Evolutionary conservation across 2,888 invertebrate genomes (phyloP).

Genomic region (Leptinotarsa haldemani): DNA sequence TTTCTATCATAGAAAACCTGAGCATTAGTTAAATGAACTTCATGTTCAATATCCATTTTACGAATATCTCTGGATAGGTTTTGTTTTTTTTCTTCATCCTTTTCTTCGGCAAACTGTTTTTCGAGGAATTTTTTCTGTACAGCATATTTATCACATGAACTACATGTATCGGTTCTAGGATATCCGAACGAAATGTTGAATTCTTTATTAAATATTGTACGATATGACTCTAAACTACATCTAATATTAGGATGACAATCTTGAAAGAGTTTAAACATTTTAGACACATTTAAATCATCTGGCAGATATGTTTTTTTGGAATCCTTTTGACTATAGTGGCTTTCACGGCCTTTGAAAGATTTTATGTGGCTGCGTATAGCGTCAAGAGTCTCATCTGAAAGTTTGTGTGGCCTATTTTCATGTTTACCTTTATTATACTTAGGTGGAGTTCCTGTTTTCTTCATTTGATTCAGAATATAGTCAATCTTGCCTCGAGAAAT

Average conservation of each 20-base stretch:
- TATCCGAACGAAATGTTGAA: slow-evolving; percentile 1
- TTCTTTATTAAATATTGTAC: background rate
- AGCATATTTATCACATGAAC: slow-evolving; percentile 11
- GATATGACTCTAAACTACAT: background rate
- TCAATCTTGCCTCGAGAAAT: slow-evolving; percentile 15
- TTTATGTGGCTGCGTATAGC: background rate
- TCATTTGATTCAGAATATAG: slow-evolving; percentile 5
- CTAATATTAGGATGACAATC: background rate
- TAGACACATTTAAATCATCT: background rate
- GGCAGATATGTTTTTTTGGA: background rate
- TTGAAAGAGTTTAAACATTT: background rate
- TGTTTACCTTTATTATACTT: slow-evolving; percentile 12
- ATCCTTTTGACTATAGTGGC: slow-evolving; percentile 7
- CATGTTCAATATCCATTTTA: slow-evolving; percentile 6
- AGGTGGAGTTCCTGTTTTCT: slow-evolving; percentile 15
- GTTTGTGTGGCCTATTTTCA: background rate
- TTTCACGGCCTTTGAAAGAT: slow-evolving; percentile 18
- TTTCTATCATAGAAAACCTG: slow-evolving; percentile 7
- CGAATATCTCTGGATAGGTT: background rate
- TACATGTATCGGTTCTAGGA: slow-evolving; percentile 15
- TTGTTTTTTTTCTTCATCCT: background rate
- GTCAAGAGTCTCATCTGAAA: slow-evolving; percentile 9
- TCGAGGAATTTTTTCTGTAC: slow-evolving; percentile 11
- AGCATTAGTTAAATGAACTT: background rate
- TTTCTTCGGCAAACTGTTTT: slow-evolving; percentile 9